Base-by-base conservation (phyloP, 2,797 vertebrate species). In the Sebastes wilsoni region DNA sequence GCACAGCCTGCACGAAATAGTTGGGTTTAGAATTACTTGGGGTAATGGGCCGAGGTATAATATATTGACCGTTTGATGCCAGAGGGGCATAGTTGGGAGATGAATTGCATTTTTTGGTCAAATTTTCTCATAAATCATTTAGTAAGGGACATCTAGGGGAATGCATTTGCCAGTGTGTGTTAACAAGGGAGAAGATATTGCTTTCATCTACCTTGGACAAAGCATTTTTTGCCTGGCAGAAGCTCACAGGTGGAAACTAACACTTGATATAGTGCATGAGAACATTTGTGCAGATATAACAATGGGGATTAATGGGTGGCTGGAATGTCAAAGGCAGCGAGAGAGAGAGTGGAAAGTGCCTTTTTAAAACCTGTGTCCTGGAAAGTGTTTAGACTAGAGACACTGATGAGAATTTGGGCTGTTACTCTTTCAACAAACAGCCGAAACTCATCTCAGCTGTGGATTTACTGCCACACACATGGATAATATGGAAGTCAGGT, bases 341-440 rank as follows among this genome's bases (percentile, higher is more conserved):
- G 65, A 64, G 25, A 66, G 65, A 64, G 74, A 64, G 64, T 85
- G 88, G 86, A 93, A 92, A 90, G 38, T 74, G 76, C 56, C 85
- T 89, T 89, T 93, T 89, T 84, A 86, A 91, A 92, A 86, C 87
- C 81, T 68, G 64, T 61, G 83, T 85, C 79, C 77, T 86, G 89
- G 83, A 90, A 91, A 83, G 79, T 92, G 92, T 93, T 93, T 92
- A 93, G 92, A 81, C 91, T 93, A 25, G 67, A 88, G 80, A 93
- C 84, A 75, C 78, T 87, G 84, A 92, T 87, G 88, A 93, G 87
- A 89, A 91, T 87, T 83, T 66, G 64, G 81, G 68, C 85, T 73
- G 84, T 75, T 49, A 72, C 88, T 90, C 88, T 93, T 91, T 94
- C 92, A 93, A 94, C 93, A 95, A 95, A 93, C 91, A 92, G 72